Percentiles rank a stretch among this genome's conserved stretches.
Conservation (phyloP, 2,113 vertebrate species). For the Ailuropoda melanoleuca region DNA sequence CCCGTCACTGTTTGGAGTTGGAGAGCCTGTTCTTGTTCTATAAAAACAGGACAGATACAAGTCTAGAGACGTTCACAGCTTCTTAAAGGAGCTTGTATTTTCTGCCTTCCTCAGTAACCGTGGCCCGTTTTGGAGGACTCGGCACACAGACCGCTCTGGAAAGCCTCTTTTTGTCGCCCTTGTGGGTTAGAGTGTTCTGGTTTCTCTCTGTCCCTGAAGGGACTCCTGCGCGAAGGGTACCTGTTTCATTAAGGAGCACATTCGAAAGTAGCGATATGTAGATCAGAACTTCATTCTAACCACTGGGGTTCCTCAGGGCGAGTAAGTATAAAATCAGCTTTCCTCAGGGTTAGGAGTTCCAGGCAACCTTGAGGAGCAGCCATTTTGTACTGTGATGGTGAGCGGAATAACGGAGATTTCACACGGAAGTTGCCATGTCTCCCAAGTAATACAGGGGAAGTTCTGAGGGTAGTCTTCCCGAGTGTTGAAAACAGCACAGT, state of each 20-base stretch:
- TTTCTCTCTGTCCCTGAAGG: neutral
- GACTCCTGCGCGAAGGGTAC: neutral
- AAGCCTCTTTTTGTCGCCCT: neutral
- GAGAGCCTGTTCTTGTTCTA: neutral
- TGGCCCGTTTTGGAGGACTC: neutral
- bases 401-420: neutral
- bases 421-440: neutral
- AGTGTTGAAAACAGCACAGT: neutral
- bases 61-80: neutral
- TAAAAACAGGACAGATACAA: neutral
- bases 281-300: neutral
- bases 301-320: neutral
- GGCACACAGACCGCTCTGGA: neutral
- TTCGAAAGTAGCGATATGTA: neutral
- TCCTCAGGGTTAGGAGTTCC: neutral
- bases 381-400: neutral
- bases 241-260: neutral
- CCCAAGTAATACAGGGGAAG: neutral
- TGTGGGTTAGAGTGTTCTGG: neutral
- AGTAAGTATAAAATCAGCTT: neutral
- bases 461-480: neutral
- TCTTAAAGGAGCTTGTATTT: neutral
- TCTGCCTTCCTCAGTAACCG: neutral
- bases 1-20: neutral
- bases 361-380: neutral